Percentiles rank a stretch among this genome's conserved stretches.
These are phyloP conservation scores for Callospermophilus lateralis DNA, from an alignment of 2,113 vertebrate species.

Conservation along the genomic window DNA sequence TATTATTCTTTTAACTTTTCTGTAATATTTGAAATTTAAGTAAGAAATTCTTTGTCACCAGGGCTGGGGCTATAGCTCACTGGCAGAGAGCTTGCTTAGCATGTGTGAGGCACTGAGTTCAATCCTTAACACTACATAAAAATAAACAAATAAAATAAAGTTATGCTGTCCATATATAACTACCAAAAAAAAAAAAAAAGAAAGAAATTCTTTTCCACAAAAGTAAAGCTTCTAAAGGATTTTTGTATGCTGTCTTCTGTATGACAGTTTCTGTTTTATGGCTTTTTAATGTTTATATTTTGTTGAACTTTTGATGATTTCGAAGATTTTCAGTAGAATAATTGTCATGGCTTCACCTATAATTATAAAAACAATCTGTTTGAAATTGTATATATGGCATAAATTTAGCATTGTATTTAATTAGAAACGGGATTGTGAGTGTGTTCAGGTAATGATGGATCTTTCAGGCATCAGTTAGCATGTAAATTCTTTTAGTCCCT, in stretches of 20 bases:
- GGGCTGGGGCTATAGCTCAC: too few species aligned
- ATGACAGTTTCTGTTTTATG: not conserved
- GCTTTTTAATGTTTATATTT: constrained; percentile 21
- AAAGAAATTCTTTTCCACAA: too few species aligned
- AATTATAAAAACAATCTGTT: not conserved
- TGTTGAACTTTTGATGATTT: constrained; percentile 28
- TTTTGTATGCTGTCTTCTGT: not conserved
- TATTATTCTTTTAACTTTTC: not conserved
- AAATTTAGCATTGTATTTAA: constrained; percentile 22
- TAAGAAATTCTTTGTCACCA: too few species aligned
- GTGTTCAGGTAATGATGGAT: not conserved
- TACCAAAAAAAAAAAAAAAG: too few species aligned
- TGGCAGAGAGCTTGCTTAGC: too few species aligned
- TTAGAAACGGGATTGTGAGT: not conserved
- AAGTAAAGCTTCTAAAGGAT: not conserved
- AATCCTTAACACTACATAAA: too few species aligned
- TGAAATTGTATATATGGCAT: not conserved
- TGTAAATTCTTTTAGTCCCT: not conserved
- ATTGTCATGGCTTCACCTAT: not conserved
- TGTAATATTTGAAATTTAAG: too few species aligned
- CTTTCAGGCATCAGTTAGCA: not conserved
- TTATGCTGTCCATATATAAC: too few species aligned
- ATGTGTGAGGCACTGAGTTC: too few species aligned
- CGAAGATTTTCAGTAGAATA: not conserved
- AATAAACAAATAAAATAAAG: too few species aligned